These are phyloP conservation scores for Volucella zonaria DNA, from an alignment of 2,888 invertebrate genomes.

Conservation along the genomic window DNA sequence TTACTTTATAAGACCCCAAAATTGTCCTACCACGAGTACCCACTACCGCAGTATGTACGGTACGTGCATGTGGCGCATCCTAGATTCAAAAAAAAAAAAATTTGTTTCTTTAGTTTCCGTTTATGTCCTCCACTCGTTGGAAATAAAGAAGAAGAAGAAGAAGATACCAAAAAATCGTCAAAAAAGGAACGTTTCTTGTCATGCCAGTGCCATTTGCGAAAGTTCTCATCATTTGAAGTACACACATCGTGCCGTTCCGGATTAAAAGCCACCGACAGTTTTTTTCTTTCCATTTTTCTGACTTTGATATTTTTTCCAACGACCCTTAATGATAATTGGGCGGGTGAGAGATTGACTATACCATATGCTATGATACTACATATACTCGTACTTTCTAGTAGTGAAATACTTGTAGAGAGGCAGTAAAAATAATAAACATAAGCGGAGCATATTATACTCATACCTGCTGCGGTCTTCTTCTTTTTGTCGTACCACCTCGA, in stretches of 20 bases:
- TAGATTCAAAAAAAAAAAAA: conserved; percentile 2
- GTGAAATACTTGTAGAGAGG: conserved; percentile 64
- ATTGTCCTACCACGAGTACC: conserved; percentile 66
- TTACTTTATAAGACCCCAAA: conserved; percentile 74
- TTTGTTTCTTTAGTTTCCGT: conserved; percentile 32
- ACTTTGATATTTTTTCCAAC: conserved; percentile 44
- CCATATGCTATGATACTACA: background rate
- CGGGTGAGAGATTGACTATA: conserved; percentile 62
- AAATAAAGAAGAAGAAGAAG: conserved; percentile 17
- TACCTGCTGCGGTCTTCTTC: conserved; percentile 69
- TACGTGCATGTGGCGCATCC: conserved; percentile 65
- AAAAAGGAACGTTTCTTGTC: conserved; percentile 45
- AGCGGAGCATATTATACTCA: conserved; percentile 20
- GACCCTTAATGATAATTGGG: conserved; percentile 71
- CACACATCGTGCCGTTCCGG: conserved; percentile 49
- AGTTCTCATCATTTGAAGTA: conserved; percentile 72
- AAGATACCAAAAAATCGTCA: conserved; percentile 29
- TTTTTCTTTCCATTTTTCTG: conserved; percentile 28
- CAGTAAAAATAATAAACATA: conserved; percentile 71
- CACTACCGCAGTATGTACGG: background rate
- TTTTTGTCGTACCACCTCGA: conserved; percentile 66
- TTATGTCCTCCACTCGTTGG: conserved; percentile 31
- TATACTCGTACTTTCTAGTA: conserved; percentile 23
- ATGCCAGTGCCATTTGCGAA: conserved; percentile 63
- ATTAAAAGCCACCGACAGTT: conserved; percentile 61